phyloP scores from a whole-genome alignment of 1,140 invertebrate species.

The Arion vulgaris region DNA sequence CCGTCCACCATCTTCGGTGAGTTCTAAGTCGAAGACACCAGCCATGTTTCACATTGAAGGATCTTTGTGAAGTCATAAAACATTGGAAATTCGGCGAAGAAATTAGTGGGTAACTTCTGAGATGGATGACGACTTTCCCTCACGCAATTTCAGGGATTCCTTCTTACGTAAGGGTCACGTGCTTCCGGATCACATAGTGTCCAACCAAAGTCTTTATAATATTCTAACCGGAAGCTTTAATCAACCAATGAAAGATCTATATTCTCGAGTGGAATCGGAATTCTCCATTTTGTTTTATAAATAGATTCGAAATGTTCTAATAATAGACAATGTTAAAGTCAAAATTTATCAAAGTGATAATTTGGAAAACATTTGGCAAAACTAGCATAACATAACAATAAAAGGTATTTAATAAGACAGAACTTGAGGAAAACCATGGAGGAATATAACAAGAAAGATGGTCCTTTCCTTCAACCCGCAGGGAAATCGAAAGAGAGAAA shows the following conservation, averaged over 20 bases:
- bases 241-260: background rate
- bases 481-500: too few species aligned
- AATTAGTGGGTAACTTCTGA: background rate
- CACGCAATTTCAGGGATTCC: constrained; percentile 45
- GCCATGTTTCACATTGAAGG: constrained; percentile 55
- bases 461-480: too few species aligned
- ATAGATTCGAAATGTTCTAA: too few species aligned
- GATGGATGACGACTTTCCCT: constrained; percentile 28
- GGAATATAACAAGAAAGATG: too few species aligned
- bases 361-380: too few species aligned
- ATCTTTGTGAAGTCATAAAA: constrained; percentile 41
- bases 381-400: too few species aligned
- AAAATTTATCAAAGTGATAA: too few species aligned
- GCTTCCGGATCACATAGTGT: constrained; percentile 7
- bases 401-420: too few species aligned
- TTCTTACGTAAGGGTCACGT: constrained; percentile 37
- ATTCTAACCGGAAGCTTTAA: constrained; percentile 13
- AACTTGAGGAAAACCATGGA: too few species aligned
- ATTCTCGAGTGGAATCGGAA: background rate
- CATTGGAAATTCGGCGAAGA: constrained; percentile 17
- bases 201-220: constrained; percentile 14
- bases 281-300: too few species aligned
- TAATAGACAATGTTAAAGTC: too few species aligned
- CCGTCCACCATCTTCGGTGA: constrained; percentile 79
- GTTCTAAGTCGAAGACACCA: constrained; percentile 88